Conservation (phyloP, 2,888 invertebrate genomes). For the Leistus spinibarbis region DNA sequence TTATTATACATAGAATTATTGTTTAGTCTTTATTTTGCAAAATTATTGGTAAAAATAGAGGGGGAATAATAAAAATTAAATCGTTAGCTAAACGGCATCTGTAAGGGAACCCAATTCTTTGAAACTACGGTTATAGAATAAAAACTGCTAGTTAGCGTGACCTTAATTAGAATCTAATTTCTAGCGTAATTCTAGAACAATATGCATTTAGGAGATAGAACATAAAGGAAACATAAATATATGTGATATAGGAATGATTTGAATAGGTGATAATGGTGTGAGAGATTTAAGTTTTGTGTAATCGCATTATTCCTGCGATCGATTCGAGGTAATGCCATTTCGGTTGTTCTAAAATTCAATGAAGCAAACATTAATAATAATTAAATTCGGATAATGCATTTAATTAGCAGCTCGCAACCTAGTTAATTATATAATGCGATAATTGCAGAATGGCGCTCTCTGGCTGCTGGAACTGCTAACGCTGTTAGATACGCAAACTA, state of each 20-base stretch:
- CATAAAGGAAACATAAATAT: background rate
- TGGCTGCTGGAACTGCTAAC: background rate
- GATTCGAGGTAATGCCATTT: background rate
- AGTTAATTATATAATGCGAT: constrained; percentile 12
- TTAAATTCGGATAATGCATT: background rate
- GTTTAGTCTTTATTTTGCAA: no score
- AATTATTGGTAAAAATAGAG: no score
- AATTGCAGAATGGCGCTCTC: constrained; percentile 18
- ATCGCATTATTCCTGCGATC: background rate
- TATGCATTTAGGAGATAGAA: no score
- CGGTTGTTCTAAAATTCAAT: background rate
- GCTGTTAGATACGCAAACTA: background rate
- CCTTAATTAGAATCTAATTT: background rate
- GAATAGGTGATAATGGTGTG: background rate
- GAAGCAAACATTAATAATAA: constrained; percentile 1
- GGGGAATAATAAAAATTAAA: no score
- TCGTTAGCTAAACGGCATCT: no score
- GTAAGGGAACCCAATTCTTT: no score
- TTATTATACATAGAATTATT: no score
- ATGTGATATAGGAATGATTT: background rate
- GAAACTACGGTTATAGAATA: no score
- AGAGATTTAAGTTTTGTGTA: background rate
- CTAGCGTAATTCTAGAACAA: background rate
- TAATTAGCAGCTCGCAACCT: constrained; percentile 6
- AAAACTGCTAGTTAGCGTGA: no score